Evolutionary conservation across 2,888 invertebrate species (phyloP).

Genomic region (Salpingus planirostris): DNA sequence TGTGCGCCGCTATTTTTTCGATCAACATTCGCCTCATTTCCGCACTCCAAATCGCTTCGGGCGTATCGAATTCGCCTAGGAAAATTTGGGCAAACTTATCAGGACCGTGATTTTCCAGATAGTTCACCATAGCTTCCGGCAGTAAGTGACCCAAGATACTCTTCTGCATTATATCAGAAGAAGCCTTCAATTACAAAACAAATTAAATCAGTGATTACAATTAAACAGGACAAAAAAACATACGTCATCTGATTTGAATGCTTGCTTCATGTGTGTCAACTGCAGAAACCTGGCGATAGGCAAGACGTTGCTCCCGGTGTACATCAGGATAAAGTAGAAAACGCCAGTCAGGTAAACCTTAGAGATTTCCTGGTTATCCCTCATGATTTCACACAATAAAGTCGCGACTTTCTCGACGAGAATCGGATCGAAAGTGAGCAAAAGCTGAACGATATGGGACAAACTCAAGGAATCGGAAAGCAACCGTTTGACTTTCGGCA

Average conservation of each 20-base stretch:
- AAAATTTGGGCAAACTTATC: slow-evolving; percentile 98
- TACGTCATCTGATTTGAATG: slow-evolving; percentile 87
- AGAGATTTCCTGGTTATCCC: slow-evolving; percentile 92
- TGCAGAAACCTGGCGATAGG: slow-evolving; percentile 92
- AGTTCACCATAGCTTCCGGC: slow-evolving; percentile 99
- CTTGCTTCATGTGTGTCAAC: slow-evolving; percentile 91
- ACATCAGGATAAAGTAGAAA: slow-evolving; percentile 98
- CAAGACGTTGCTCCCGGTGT: slow-evolving; percentile 94
- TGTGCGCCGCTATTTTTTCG: slow-evolving; percentile 93
- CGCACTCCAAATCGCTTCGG: slow-evolving; percentile 98
- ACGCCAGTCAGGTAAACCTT: slow-evolving; percentile 91
- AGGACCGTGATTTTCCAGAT: slow-evolving; percentile 94
- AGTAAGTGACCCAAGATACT: slow-evolving; percentile 89
- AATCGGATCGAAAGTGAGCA: slow-evolving; percentile 95
- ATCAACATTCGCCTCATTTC: slow-evolving; percentile 96
- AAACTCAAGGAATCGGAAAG: slow-evolving; percentile 82
- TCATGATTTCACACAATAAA: slow-evolving; percentile 79
- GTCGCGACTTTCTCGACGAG: slow-evolving; percentile 94
- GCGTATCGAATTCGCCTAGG: slow-evolving; percentile 97
- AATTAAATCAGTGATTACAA: too few species aligned
- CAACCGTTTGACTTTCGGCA: slow-evolving; percentile 84
- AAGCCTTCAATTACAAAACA: slow-evolving; percentile 24
- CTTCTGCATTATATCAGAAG: slow-evolving; percentile 79
- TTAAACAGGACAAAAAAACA: slow-evolving; percentile 23
- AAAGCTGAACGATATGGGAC: slow-evolving; percentile 88